Base-by-base conservation (phyloP, 2,888 invertebrate species). In the Hydroisotoma schaefferi region DNA sequence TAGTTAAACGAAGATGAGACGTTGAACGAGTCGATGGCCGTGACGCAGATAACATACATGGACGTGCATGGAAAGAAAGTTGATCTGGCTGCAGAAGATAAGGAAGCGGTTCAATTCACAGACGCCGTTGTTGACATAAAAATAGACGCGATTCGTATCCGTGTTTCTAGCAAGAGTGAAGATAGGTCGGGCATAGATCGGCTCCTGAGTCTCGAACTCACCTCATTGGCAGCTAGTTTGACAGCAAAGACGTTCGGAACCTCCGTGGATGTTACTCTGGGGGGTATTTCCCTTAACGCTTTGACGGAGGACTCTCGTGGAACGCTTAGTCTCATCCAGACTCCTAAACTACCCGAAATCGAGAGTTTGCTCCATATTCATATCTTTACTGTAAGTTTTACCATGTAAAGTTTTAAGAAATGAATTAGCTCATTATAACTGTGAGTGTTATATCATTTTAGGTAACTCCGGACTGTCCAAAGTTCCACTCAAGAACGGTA, bases 391-490 rank as follows among this genome's bases (percentile, higher is more conserved):
- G 68, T 70, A 60, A 57, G 61, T 63, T 43, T 25, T 54, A 10
- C 10, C 2, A 52, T 18, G 22, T 27, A 43, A 51, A 26, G 38
- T n/a, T n/a, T n/a, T n/a, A n/a, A n/a, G n/a, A n/a, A 20, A 33
- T n/a, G 23, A 43, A 43, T n/a, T 23, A n/a, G 48, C 10, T 22
- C 6, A 22, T 8, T 5, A 60, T 33, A 10, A 10, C 15, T 33
- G 6, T 33, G 15, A 33, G 6, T 33, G 33, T 10, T 15, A 15
- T 10, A 33, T 10, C 15, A 10, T 46, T 53, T 26, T 44, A 86
- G 74, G 82, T 81, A 59, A 87, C 87, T 20, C 90, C 91, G 0
- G 89, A 91, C 73, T 90, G 93, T 74, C 81, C 81, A 66, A 84
- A 86, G 2, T 81, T 82, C 66, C 85, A 88, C 73, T 84, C 84